Evolutionary conservation across 1,140 invertebrate species (phyloP).

Genomic region (Protaetia brevitarsis): DNA sequence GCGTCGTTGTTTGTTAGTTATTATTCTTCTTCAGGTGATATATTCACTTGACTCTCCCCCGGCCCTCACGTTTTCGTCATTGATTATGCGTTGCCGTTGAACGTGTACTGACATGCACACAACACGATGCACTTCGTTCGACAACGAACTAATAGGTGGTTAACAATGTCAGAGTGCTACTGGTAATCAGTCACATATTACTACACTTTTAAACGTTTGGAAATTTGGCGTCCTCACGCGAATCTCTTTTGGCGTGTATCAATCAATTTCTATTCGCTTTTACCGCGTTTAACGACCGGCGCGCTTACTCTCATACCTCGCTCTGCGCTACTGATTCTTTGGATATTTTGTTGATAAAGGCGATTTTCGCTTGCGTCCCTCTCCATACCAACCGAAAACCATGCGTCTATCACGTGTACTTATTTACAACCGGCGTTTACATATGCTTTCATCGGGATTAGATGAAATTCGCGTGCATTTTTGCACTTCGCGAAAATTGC

Average conservation of each 20-base stretch:
- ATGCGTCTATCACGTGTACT: constrained; percentile 42
- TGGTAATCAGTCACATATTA: constrained; percentile 27
- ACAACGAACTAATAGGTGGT: neutral
- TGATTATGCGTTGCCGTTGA: neutral
- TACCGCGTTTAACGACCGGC: too few relatives aligned
- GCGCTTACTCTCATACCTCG: constrained; percentile 19
- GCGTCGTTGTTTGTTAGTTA: neutral
- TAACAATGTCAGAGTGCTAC: neutral
- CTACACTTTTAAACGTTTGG: constrained; percentile 9
- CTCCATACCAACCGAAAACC: constrained; percentile 28
- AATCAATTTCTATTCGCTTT: too few relatives aligned
- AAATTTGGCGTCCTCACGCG: too few relatives aligned
- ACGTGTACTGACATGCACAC: neutral
- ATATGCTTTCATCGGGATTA: neutral
- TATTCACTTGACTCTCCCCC: neutral
- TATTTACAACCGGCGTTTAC: constrained; percentile 34
- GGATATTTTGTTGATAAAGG: constrained; percentile 33
- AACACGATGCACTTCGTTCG: constrained; percentile 1
- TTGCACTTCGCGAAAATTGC: neutral
- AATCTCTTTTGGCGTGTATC: too few relatives aligned
- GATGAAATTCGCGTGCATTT: neutral
- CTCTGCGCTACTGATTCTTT: constrained; percentile 29
- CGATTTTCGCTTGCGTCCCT: constrained; percentile 29
- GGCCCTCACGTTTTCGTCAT: neutral
- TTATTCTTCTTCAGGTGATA: neutral